A percentile compares a stretch with the other conserved stretches of the same genome.
Evolutionary conservation across 2,797 vertebrate species (phyloP).

Genomic region (Pantherophis alleghaniensis): DNA sequence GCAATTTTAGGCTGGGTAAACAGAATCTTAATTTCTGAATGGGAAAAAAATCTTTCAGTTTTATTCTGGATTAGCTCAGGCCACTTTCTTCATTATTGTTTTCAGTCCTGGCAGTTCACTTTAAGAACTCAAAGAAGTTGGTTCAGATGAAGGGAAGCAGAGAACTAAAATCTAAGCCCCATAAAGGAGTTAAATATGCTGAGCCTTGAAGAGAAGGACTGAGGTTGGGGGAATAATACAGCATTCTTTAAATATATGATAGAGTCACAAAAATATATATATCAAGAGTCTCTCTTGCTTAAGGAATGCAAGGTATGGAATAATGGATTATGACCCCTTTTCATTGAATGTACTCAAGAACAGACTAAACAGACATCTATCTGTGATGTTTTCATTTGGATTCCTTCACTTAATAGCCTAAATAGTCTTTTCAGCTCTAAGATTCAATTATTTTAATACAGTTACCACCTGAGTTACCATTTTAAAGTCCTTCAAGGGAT

Average conservation of each 20-base stretch:
- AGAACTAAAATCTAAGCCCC: neutral
- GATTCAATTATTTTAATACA: neutral
- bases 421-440: neutral
- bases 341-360: neutral
- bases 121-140: neutral
- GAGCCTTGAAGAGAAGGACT: neutral
- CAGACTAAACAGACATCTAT: neutral
- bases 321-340: neutral
- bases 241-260: neutral
- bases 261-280: neutral
- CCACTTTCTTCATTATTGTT: neutral
- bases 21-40: neutral
- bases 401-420: neutral
- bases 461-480: neutral
- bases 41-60: neutral
- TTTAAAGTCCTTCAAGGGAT: neutral
- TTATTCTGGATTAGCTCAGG: neutral
- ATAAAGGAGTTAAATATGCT: neutral
- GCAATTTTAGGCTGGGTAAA: neutral
- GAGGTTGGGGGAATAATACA: neutral
- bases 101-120: neutral
- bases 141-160: neutral
- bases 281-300: neutral
- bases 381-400: neutral
- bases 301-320: neutral